Conservation (phyloP, 2,113 vertebrate genomes). For the Rutilus rutilus region DNA sequence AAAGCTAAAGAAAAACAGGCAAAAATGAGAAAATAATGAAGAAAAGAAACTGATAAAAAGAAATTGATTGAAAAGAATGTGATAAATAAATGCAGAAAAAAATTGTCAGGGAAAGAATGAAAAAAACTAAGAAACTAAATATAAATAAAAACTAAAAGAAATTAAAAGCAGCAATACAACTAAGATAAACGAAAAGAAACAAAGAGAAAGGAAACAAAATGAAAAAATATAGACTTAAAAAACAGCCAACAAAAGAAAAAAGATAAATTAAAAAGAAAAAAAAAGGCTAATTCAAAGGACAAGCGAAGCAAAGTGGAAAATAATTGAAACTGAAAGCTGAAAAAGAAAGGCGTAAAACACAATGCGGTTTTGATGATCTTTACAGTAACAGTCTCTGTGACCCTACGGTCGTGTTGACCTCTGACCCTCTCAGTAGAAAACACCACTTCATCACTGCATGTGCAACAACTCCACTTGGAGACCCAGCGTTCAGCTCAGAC, state of each 20-base stretch:
- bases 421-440: background rate
- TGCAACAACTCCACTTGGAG: background rate
- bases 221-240: background rate
- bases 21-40: no score
- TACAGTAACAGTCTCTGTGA: background rate
- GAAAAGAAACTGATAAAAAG: no score
- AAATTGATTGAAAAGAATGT: no score
- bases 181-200: no score
- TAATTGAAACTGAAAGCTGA: background rate
- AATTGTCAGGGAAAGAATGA: no score
- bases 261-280: background rate
- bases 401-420: background rate
- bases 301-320: background rate
- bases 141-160: background rate
- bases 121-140: background rate
- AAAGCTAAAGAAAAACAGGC: no score
- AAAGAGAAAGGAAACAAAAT: background rate
- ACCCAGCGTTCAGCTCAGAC: background rate
- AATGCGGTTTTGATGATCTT: background rate
- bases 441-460: background rate
- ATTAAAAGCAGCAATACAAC: no score
- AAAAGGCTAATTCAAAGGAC: background rate
- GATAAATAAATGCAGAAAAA: no score
- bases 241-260: background rate
- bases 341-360: background rate